Percentiles rank a stretch among this genome's conserved stretches.
Conservation (phyloP, 2,113 vertebrate species). For the Rhinopithecus roxellana region DNA sequence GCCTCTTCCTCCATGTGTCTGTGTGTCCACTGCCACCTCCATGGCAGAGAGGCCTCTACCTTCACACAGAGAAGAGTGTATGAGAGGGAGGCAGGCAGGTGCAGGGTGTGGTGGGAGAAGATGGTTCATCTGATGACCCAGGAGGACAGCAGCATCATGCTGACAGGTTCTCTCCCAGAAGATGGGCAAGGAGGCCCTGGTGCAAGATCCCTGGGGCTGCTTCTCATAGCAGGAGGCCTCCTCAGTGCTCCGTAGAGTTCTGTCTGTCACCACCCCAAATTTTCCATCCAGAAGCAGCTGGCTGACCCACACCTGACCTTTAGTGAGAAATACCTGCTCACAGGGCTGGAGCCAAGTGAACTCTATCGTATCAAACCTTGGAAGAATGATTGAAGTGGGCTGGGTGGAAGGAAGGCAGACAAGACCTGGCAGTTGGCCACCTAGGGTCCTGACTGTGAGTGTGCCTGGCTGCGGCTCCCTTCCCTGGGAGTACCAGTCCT, state of each 20-base stretch:
- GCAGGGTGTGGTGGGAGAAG: neutral
- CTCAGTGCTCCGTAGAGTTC: neutral
- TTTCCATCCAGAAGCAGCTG: conserved; percentile 45
- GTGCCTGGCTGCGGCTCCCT: neutral
- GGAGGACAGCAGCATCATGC: neutral
- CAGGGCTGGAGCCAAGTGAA: neutral
- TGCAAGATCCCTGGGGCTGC: neutral
- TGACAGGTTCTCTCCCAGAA: neutral
- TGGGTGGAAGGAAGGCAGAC: rapidly evolving
- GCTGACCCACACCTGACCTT: conserved; percentile 53
- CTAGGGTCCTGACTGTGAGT: neutral
- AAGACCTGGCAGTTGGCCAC: neutral
- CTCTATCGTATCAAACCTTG: neutral
- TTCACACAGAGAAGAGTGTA: neutral
- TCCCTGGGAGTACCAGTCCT: neutral
- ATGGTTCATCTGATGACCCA: neutral
- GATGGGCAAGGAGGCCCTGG: rapidly evolving
- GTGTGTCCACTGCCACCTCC: neutral
- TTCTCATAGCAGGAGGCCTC: neutral
- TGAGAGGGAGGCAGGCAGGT: neutral
- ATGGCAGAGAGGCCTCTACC: neutral
- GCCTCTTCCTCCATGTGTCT: neutral
- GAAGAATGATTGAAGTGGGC: neutral
- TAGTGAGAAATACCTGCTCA: neutral
- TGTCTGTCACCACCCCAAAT: conserved; percentile 2